These are phyloP conservation scores for Cosmia pyralina DNA, from an alignment of 2,888 invertebrate genomes.

Conservation along the genomic window DNA sequence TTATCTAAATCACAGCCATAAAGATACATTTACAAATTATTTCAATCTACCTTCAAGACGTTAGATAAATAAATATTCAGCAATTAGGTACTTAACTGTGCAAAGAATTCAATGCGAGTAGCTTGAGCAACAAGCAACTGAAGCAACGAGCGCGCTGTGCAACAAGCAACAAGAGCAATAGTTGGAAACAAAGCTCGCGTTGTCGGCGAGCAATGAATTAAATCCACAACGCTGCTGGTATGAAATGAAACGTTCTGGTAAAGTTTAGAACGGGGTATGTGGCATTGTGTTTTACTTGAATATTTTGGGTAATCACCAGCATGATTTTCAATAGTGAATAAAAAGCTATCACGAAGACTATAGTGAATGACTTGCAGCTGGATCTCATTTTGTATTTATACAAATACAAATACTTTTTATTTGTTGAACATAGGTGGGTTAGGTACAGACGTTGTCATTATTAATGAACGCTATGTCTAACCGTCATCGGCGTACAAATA, in stretches of 20 bases:
- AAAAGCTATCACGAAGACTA: neutral
- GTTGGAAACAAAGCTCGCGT: constrained; percentile 65
- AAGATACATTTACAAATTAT: constrained; percentile 24
- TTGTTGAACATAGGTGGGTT: too few relatives aligned
- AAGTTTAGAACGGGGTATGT: constrained; percentile 43
- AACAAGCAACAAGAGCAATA: constrained; percentile 62
- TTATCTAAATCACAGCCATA: constrained; percentile 27
- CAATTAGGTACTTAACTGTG: constrained; percentile 54
- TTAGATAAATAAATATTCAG: constrained; percentile 36
- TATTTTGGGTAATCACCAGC: neutral
- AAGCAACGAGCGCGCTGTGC: constrained; percentile 32
- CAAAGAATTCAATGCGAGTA: constrained; percentile 49
- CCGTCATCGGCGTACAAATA: too few relatives aligned
- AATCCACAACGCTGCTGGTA: constrained; percentile 61
- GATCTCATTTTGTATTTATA: neutral
- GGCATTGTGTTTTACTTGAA: constrained; percentile 11
- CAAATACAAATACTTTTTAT: too few relatives aligned
- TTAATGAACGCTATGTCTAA: too few relatives aligned
- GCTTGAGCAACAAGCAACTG: constrained; percentile 47
- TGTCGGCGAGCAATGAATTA: constrained; percentile 68
- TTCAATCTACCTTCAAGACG: constrained; percentile 28
- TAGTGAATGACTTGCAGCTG: neutral
- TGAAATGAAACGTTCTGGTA: constrained; percentile 54
- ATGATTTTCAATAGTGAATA: neutral
- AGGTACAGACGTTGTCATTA: too few relatives aligned